phyloP scores from a whole-genome alignment of 2,888 invertebrate genomes.

The Leucophenga maculata region DNA sequence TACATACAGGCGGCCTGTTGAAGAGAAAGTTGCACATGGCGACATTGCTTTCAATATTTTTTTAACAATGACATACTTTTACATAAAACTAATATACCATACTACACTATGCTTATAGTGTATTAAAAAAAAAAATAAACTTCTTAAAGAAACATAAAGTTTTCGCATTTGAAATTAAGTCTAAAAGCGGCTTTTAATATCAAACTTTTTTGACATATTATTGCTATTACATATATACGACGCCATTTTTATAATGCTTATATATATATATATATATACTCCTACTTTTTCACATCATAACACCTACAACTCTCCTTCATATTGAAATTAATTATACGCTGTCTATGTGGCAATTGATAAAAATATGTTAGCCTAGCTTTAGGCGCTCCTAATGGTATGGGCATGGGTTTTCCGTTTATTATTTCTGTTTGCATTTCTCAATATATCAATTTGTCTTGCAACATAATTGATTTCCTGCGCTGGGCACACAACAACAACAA shows the following conservation, averaged over 20 bases:
- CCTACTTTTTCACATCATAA: background rate
- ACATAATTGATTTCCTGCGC: constrained; percentile 31
- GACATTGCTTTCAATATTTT: too few relatives aligned
- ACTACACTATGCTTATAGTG: too few relatives aligned
- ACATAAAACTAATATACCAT: too few relatives aligned
- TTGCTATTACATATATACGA: background rate
- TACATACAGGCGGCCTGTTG: too few relatives aligned
- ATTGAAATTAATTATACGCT: constrained; percentile 18
- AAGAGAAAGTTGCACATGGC: too few relatives aligned
- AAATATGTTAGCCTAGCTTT: constrained; percentile 12
- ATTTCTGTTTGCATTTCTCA: background rate
- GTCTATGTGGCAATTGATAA: background rate
- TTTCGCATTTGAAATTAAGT: background rate
- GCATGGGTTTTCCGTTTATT: background rate
- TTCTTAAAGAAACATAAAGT: background rate
- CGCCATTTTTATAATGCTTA: background rate
- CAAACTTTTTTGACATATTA: constrained; percentile 6
- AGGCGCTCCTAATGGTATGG: background rate
- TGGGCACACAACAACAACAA: background rate
- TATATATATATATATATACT: background rate
- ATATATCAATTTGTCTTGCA: constrained; percentile 22
- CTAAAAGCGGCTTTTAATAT: background rate
- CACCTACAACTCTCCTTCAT: too few relatives aligned
- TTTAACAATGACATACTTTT: too few relatives aligned
- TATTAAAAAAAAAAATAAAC: background rate